Conservation (phyloP, 2,797 vertebrate genomes). For the Luscinia megarhynchos region DNA sequence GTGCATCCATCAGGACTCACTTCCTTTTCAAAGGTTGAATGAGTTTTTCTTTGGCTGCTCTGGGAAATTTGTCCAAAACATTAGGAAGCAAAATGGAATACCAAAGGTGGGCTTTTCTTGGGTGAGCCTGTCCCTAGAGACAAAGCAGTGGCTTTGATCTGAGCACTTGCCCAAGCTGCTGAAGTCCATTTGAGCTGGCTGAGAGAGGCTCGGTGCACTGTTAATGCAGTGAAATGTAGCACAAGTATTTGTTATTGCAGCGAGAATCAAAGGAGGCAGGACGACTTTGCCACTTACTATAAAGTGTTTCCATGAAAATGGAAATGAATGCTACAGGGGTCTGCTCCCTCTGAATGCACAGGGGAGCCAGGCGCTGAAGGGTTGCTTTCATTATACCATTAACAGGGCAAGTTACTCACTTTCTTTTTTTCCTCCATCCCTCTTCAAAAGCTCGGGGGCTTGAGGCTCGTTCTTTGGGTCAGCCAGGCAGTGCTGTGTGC, state of each 20-base stretch:
- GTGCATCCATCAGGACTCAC: background rate
- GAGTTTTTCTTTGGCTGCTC: background rate
- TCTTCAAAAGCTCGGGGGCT: background rate
- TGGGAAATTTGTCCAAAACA: background rate
- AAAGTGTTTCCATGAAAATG: slow-evolving; percentile 40
- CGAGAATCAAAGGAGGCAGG: slow-evolving; percentile 3
- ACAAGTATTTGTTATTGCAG: background rate
- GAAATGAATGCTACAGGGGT: slow-evolving; percentile 14
- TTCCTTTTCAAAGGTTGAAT: background rate
- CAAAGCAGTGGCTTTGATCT: background rate
- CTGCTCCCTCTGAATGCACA: slow-evolving; percentile 1
- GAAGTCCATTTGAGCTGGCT: background rate
- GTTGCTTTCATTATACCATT: slow-evolving; percentile 41
- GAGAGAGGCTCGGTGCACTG: background rate
- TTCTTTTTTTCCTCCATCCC: background rate
- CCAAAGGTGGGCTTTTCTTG: background rate
- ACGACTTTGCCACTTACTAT: slow-evolving; percentile 2
- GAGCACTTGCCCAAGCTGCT: background rate
- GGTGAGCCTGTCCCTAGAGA: background rate
- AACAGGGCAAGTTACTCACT: background rate
- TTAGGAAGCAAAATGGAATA: background rate
- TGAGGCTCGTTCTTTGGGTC: background rate
- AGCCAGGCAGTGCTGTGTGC: background rate
- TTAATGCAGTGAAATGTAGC: background rate
- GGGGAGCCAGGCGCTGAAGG: background rate